These are phyloP conservation scores for Phylloscopus trochiloides DNA, from an alignment of 2,113 vertebrate species.

Conservation along the genomic window DNA sequence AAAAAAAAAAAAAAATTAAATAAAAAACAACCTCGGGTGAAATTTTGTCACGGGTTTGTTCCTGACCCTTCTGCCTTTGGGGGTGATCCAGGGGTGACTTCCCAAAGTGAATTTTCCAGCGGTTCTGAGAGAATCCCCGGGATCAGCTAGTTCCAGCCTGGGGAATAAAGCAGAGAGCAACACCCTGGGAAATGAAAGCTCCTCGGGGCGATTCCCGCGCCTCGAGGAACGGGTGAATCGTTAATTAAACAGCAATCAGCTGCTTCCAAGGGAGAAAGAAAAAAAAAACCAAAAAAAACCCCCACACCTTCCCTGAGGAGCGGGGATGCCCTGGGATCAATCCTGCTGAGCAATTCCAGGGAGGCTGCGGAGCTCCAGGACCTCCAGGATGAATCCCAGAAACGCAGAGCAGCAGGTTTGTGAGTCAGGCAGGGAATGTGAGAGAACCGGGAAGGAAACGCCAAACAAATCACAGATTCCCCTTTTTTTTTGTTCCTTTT, in stretches of 20 bases:
- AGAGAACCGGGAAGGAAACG: constrained; percentile 12
- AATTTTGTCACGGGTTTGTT: background rate
- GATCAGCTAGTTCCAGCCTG: background rate
- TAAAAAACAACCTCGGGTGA: background rate
- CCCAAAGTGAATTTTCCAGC: background rate
- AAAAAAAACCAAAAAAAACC: too few relatives aligned
- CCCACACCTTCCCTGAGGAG: background rate
- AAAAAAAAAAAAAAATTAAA: too few relatives aligned
- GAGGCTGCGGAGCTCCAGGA: background rate
- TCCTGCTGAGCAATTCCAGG: background rate
- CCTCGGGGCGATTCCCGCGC: background rate
- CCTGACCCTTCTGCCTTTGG: background rate
- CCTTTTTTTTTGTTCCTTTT: background rate
- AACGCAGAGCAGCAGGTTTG: constrained; percentile 16
- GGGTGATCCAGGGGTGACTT: background rate
- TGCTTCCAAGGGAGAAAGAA: background rate
- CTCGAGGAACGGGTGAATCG: background rate
- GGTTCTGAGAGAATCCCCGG: background rate
- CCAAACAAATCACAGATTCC: background rate
- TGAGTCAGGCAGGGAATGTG: constrained; percentile 14
- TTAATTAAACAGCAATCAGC: background rate
- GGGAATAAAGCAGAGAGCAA: background rate
- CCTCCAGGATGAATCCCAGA: background rate
- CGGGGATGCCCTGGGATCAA: rapidly evolving
- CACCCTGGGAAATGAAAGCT: background rate